Percentiles rank a stretch among this genome's conserved stretches.
Conservation (phyloP, 2,888 invertebrate genomes). For the Hirtodrosophila alboralis region DNA sequence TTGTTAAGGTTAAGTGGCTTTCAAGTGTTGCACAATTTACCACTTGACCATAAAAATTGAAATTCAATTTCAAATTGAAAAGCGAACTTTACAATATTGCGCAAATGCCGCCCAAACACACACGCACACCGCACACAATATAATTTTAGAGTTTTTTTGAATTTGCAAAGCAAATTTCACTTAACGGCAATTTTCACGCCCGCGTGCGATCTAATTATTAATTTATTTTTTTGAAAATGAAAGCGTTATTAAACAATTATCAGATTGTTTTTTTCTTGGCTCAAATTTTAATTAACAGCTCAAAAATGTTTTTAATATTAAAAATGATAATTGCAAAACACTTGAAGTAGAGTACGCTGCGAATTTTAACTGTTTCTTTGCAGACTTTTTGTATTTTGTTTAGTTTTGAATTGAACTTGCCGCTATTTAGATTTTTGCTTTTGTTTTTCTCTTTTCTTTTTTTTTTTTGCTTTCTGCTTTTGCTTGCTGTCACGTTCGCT, state of each 20-base stretch:
- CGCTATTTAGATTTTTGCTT: constrained; percentile 19
- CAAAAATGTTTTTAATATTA: constrained; percentile 29
- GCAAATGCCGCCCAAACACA: constrained; percentile 22
- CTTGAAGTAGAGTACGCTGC: no score
- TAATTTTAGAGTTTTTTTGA: constrained; percentile 23
- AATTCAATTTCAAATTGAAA: constrained; percentile 29
- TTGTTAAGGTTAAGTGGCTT: constrained; percentile 77
- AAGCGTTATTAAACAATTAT: constrained; percentile 32
- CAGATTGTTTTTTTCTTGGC: no score
- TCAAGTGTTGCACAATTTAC: constrained; percentile 66
- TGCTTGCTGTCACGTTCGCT: constrained; percentile 81
- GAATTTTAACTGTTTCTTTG: constrained; percentile 16
- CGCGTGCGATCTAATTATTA: constrained; percentile 13
- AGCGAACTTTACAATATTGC: constrained; percentile 30
- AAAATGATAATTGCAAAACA: constrained; percentile 21
- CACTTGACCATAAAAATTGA: constrained; percentile 46
- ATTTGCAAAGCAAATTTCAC: constrained; percentile 42
- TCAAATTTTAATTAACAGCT: constrained; percentile 47
- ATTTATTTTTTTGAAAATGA: constrained; percentile 27
- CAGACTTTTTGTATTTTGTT: constrained; percentile 18
- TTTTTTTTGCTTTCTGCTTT: constrained; percentile 40
- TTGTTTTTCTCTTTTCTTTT: constrained; percentile 29
- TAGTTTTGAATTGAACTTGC: constrained; percentile 16
- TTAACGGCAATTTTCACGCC: constrained; percentile 25
- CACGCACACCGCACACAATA: no score